Conservation (phyloP, 2,888 invertebrate species). For the Penaeus monodon region DNA sequence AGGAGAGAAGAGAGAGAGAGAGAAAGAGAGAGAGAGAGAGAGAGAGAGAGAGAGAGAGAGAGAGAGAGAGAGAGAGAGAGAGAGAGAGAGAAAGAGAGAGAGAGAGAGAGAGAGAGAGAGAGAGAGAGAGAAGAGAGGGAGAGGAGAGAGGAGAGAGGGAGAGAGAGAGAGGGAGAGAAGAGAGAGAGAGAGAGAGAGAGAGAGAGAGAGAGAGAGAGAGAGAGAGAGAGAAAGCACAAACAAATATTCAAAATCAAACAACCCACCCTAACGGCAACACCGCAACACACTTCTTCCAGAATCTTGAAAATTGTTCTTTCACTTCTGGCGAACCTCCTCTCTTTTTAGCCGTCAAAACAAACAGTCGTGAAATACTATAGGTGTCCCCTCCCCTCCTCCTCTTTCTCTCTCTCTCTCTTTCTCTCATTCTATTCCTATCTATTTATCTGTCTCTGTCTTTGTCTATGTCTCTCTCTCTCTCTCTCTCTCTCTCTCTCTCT, state of each 20-base stretch:
- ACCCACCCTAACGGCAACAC: background rate
- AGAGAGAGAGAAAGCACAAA: background rate
- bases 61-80: too few species aligned
- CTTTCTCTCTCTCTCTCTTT: background rate
- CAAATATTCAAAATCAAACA: too few species aligned
- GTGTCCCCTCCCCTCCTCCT: background rate
- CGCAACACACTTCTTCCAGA: conserved; percentile 28
- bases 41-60: too few species aligned
- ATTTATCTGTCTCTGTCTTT: background rate
- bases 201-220: background rate
- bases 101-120: too few species aligned
- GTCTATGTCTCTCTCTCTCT: background rate
- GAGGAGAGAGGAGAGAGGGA: background rate
- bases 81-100: too few species aligned
- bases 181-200: background rate
- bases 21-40: too few species aligned
- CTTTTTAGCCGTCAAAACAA: conserved; percentile 48
- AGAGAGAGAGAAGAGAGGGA: background rate
- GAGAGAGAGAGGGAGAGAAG: background rate
- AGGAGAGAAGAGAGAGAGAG: too few species aligned
- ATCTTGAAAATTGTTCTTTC: conserved; percentile 42
- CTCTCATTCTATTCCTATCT: background rate
- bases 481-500: background rate
- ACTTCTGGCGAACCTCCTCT: conserved; percentile 38
- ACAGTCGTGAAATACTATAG: conserved; percentile 1